These are phyloP conservation scores for Typhlichthys subterraneus DNA, from an alignment of 2,797 vertebrate genomes.

Conservation along the genomic window DNA sequence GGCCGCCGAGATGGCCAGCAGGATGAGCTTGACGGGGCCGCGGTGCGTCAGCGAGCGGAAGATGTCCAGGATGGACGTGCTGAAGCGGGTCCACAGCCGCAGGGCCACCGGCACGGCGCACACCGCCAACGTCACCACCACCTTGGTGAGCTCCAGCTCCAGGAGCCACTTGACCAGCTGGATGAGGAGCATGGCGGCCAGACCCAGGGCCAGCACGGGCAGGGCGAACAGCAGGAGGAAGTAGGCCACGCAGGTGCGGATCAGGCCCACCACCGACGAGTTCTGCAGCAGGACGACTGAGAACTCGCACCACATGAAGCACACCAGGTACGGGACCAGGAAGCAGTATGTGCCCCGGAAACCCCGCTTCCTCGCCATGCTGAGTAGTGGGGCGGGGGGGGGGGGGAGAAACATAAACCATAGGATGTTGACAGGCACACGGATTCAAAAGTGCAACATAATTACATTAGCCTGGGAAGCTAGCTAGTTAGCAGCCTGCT, in stretches of 20 bases:
- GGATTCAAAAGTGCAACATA: too few species aligned
- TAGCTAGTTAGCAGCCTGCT: too few species aligned
- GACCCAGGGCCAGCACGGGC: conserved; percentile 84
- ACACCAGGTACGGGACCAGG: conserved; percentile 94
- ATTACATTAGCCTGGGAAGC: too few species aligned
- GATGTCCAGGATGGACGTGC: conserved; percentile 80
- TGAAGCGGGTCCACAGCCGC: conserved; percentile 89
- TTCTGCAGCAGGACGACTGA: conserved; percentile 86
- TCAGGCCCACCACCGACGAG: conserved; percentile 87
- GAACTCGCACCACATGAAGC: conserved; percentile 99
- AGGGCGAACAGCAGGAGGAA: conserved; percentile 94
- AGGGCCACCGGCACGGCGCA: conserved; percentile 86
- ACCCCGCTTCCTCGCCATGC: conserved; percentile 88
- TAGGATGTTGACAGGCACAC: neutral
- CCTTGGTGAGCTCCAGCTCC: conserved; percentile 88
- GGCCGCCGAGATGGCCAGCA: conserved; percentile 88
- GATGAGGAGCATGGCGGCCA: conserved; percentile 82
- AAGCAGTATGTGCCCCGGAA: conserved; percentile 95
- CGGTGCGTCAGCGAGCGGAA: conserved; percentile 83
- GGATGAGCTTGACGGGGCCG: conserved; percentile 91
- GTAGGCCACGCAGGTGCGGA: conserved; percentile 93
- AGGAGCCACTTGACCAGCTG: conserved; percentile 91
- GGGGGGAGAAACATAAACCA: neutral
- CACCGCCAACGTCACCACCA: conserved; percentile 83
- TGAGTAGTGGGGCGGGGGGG: conserved; percentile 31